A percentile compares a stretch with the other conserved stretches of the same genome.
Evolutionary conservation across 1,140 invertebrate genomes (phyloP).

Genomic region (Araneus ventricosus): DNA sequence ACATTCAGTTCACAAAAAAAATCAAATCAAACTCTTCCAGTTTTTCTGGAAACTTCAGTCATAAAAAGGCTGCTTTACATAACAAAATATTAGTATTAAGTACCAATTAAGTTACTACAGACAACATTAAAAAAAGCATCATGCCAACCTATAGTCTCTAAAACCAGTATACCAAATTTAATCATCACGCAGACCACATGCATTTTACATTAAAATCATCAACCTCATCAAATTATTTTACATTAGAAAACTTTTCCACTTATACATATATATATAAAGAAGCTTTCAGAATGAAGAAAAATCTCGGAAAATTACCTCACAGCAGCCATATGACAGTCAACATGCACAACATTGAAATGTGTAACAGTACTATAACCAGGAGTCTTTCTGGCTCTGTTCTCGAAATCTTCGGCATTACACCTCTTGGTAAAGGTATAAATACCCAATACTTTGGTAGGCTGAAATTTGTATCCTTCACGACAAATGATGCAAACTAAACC

Average conservation of each 20-base stretch:
- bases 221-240: not conserved
- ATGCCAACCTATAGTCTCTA: no score
- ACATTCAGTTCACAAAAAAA: no score
- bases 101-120: no score
- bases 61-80: no score
- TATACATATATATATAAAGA: not conserved
- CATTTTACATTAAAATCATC: no score
- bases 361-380: conserved; percentile 93
- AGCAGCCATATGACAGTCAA: conserved; percentile 98
- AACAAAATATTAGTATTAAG: no score
- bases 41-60: no score
- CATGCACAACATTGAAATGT: conserved; percentile 98
- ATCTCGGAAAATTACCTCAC: conserved; percentile 84
- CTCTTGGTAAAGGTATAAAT: conserved; percentile 99
- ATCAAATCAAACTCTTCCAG: no score
- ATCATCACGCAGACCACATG: no score
- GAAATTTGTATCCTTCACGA: conserved; percentile 97
- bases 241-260: not conserved
- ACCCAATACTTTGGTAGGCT: conserved; percentile 93
- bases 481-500: conserved; percentile 99
- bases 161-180: no score
- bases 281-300: not conserved
- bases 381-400: conserved; percentile 89
- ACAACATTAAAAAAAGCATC: no score
- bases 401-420: conserved; percentile 96